Conservation (phyloP, 2,113 vertebrate species). For the Neodon shergylaensis region DNA sequence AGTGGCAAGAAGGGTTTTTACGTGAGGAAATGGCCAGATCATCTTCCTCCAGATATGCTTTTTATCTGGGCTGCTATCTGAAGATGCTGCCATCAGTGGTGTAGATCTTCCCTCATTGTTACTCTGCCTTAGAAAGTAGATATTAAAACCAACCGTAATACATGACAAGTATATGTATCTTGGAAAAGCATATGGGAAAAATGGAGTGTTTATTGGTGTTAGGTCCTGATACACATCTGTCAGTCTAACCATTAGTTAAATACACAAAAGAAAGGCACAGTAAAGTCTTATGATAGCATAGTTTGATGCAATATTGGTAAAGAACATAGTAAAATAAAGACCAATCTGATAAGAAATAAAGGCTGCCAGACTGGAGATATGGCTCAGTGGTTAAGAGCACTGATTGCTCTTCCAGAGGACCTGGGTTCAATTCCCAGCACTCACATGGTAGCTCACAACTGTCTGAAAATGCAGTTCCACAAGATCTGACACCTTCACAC, state of each 20-base stretch:
- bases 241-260: not conserved
- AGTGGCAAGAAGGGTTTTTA: not conserved
- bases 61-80: not conserved
- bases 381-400: too few relatives aligned
- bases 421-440: too few relatives aligned
- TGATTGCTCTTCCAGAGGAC: too few relatives aligned
- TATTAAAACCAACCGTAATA: not conserved
- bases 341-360: not conserved
- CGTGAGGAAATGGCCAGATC: not conserved
- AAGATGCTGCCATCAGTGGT: not conserved
- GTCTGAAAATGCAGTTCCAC: too few relatives aligned
- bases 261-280: not conserved
- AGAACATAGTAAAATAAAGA: not conserved
- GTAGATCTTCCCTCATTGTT: not conserved
- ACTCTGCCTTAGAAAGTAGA: not conserved
- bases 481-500: too few relatives aligned
- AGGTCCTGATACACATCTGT: not conserved
- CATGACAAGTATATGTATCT: not conserved
- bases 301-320: not conserved
- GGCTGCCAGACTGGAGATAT: too few relatives aligned
- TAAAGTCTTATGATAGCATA: not conserved
- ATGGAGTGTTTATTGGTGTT: not conserved
- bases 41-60: too few relatives aligned
- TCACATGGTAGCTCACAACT: too few relatives aligned
- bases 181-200: not conserved